Evolutionary conservation across 2,113 vertebrate species (phyloP), one percentile per base, ranked within the genome.

Genomic region (Aphyosemion australe): DNA sequence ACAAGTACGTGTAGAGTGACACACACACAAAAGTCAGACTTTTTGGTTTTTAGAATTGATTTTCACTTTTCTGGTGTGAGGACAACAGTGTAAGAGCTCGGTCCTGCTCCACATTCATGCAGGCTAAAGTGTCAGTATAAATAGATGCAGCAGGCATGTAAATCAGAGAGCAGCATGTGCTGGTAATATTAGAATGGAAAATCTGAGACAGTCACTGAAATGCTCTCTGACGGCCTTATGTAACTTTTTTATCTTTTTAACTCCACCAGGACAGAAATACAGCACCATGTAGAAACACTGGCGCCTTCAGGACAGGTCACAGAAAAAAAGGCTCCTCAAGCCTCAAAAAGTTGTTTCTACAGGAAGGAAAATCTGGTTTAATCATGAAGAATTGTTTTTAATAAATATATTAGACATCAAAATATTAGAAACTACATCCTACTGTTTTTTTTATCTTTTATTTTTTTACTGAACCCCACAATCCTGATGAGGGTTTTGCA

Each of bases 1-100:
- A 99, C 92, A 99, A 99, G 97, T 99, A 90, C 86, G 96, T 93
- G 18, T 26, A 62, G 34, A 37, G 34, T 37, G 12, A 1, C 8
- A 3, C 39, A 26, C 20, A 58, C 2, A 54, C 31, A 45, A 16
- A 5, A 41, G 21, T 57, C 14, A 26, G 8, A 37, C 11, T 5
- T 39, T 21, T 51, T 10, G 9, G 32, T 32, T 32, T 32, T 32
- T 32, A 3, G 3, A n/a, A 8, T 42, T 7, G 10, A 21, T 16
- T 26, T 72, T 73, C 12, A 26, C 15, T 10, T 54, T 50, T 61
- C 6, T 32, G 54, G 52, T 39, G 26, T 26, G 26, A 26, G 12
- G 61, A 65, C 20, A 11, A 51, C 53, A 37, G 68, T 62, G 53
- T 83, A 69, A 39, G 41, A 67, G 64, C 72, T 53, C 80, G 49